Percentiles rank a stretch among this genome's conserved stretches.
Conservation (phyloP, 64 coral and sea anemone genomes). For the Dendrophyllia cribrosa region DNA sequence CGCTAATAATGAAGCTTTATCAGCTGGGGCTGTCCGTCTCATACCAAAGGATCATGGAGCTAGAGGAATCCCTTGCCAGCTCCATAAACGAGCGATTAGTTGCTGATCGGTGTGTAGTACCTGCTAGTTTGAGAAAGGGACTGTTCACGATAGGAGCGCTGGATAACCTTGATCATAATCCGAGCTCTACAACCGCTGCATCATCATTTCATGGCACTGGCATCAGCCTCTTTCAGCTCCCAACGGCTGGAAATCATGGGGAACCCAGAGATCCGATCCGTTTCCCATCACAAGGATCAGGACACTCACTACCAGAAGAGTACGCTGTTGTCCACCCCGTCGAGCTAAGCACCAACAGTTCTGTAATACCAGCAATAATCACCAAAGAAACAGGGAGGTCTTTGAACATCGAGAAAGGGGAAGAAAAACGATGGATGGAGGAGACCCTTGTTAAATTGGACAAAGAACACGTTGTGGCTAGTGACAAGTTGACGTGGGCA, state of each 20-base stretch:
- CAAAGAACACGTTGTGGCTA: background rate
- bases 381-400: too few species aligned
- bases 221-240: constrained; percentile 54
- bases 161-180: constrained; percentile 67
- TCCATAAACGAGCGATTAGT: constrained; percentile 53
- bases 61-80: constrained; percentile 41
- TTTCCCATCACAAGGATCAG: too few species aligned
- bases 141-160: constrained; percentile 56
- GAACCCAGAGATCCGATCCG: too few species aligned
- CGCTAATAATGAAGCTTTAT: too few species aligned
- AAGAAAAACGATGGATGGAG: background rate
- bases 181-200: constrained; percentile 67
- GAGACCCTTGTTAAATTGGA: background rate
- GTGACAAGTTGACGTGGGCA: constrained; percentile 26
- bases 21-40: constrained; percentile 52
- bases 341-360: too few species aligned
- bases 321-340: too few species aligned
- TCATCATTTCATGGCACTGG: constrained; percentile 73
- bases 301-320: too few species aligned
- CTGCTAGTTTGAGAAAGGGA: constrained; percentile 49
- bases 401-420: constrained; percentile 13
- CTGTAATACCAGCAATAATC: too few species aligned
- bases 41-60: constrained; percentile 51
- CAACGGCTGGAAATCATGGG: background rate
- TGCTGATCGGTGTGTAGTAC: background rate